Percentiles rank a stretch among this genome's conserved stretches.
Conservation (phyloP, 2,797 vertebrate species). For the Anabacerthia variegaticeps region DNA sequence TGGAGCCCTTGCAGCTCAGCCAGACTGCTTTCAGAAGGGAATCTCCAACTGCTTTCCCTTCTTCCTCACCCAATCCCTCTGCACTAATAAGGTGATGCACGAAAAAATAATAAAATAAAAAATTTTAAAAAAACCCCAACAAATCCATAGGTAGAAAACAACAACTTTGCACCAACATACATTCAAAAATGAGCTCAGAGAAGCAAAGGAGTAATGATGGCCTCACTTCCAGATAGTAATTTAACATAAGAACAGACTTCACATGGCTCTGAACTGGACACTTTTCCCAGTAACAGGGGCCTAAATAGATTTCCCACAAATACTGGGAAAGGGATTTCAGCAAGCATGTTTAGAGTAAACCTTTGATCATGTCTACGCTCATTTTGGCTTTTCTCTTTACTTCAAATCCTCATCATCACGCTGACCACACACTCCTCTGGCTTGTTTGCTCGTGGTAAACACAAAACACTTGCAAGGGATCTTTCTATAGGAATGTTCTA, state of each 20-base stretch:
- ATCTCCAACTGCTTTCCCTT: not conserved
- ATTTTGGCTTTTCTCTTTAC: constrained; percentile 36
- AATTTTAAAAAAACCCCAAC: too few species aligned
- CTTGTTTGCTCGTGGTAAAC: constrained; percentile 28
- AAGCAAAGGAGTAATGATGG: not conserved
- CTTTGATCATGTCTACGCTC: constrained; percentile 21
- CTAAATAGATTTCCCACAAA: constrained; percentile 38
- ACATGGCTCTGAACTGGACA: not conserved
- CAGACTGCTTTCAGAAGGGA: not conserved
- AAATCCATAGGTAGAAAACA: not conserved
- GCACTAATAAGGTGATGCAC: not conserved
- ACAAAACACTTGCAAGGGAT: not conserved
- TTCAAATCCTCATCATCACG: not conserved
- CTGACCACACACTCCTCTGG: constrained; percentile 25
- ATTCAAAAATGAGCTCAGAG: not conserved
- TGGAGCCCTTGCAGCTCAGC: not conserved
- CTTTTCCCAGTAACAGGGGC: not conserved
- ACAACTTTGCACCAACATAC: not conserved
- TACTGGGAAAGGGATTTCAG: not conserved
- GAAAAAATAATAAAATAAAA: not conserved
- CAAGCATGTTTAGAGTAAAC: not conserved
- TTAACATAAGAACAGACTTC: not conserved
- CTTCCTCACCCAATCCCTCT: not conserved
- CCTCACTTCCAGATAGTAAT: not conserved
- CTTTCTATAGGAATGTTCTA: not conserved